These are phyloP conservation scores for Leptopilina clavipes DNA, from an alignment of 1,140 invertebrate species.

Conservation along the genomic window DNA sequence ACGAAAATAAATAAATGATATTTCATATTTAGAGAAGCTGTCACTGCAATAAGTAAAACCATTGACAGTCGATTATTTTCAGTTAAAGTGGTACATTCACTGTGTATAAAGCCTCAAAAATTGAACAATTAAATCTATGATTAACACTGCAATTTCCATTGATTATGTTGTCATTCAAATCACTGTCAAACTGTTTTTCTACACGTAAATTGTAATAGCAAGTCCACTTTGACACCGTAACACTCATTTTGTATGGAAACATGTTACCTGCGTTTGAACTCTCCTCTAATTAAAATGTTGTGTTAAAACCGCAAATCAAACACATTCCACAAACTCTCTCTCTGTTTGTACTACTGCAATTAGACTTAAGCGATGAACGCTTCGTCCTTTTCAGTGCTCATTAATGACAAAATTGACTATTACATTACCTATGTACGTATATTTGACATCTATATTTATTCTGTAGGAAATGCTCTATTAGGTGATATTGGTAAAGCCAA, in stretches of 20 bases:
- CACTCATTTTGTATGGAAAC: constrained; percentile 21
- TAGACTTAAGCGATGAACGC: constrained; percentile 27
- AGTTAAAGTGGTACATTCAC: too few species aligned
- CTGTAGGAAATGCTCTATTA: neutral
- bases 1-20: too few species aligned
- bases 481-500: neutral
- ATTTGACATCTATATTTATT: constrained; percentile 14
- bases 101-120: too few species aligned
- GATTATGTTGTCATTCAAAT: neutral
- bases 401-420: constrained; percentile 12
- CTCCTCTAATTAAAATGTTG: constrained; percentile 31
- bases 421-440: neutral
- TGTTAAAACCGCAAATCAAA: constrained; percentile 33
- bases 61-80: too few species aligned
- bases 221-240: constrained; percentile 18
- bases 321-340: constrained; percentile 24
- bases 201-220: constrained; percentile 18
- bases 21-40: too few species aligned
- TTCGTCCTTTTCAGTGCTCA: constrained; percentile 16
- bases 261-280: constrained; percentile 20
- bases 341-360: constrained; percentile 18
- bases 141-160: neutral
- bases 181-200: constrained; percentile 1
- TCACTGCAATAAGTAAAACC: neutral
- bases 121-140: neutral